Evolutionary conservation across 1,140 invertebrate species (phyloP).

Genomic region (Vollenhovia emeryi): DNA sequence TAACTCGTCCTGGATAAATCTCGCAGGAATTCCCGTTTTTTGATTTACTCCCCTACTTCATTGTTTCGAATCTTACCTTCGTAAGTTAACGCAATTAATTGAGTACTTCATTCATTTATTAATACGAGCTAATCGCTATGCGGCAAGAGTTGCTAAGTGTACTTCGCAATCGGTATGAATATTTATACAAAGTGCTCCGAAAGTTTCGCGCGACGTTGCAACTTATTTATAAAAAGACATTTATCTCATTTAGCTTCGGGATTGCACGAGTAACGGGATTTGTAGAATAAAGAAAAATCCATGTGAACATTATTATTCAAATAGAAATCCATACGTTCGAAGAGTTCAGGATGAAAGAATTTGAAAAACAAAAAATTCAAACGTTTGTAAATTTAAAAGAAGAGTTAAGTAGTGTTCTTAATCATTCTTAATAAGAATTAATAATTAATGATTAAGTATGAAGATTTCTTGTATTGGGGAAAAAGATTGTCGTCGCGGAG

Average conservation of each 20-base stretch:
- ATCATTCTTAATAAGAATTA: constrained; percentile 11
- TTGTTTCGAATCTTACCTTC: constrained; percentile 53
- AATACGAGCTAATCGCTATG: constrained; percentile 56
- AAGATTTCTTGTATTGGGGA: background rate
- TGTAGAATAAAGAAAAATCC: background rate
- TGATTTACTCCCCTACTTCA: constrained; percentile 23
- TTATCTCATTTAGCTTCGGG: background rate
- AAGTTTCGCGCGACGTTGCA: constrained; percentile 29
- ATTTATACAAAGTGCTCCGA: constrained; percentile 52
- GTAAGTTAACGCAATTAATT: constrained; percentile 50
- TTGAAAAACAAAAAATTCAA: background rate
- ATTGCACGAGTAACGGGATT: background rate
- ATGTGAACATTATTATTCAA: background rate
- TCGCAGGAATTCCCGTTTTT: constrained; percentile 38
- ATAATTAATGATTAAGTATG: constrained; percentile 4
- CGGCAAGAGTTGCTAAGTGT: constrained; percentile 54
- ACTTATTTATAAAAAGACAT: background rate
- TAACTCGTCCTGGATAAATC: constrained; percentile 50
- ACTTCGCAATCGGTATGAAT: constrained; percentile 36
- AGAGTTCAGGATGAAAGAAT: background rate
- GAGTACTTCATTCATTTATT: constrained; percentile 34
- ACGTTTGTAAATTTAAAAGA: background rate
- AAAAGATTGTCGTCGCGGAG: constrained; percentile 50
- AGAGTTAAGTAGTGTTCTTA: background rate
- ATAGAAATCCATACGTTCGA: background rate